Percentiles rank a stretch among this genome's conserved stretches.
These are phyloP conservation scores for Enteromius afrohamiltoni DNA, from an alignment of 2,797 vertebrate species.

Conservation along the genomic window DNA sequence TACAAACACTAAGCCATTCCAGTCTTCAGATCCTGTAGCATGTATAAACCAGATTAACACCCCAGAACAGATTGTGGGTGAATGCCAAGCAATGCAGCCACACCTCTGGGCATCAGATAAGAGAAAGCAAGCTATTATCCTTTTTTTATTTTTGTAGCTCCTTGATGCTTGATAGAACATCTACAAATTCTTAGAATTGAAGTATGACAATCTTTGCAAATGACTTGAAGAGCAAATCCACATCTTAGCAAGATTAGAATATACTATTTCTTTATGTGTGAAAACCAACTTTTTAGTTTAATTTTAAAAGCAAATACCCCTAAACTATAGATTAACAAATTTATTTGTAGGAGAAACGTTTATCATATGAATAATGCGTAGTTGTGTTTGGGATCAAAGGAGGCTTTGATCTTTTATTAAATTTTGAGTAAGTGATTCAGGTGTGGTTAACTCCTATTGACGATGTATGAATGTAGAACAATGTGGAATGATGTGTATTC, in stretches of 20 bases:
- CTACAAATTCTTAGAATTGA: background rate
- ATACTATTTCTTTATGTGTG: background rate
- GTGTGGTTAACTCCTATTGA: conserved; percentile 14
- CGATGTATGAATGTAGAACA: conserved; percentile 33
- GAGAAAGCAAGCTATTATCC: conserved; percentile 44
- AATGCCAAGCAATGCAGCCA: conserved; percentile 50
- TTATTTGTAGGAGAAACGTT: background rate
- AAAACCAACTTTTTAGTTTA: background rate
- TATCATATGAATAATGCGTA: conserved; percentile 4
- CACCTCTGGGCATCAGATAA: conserved; percentile 56
- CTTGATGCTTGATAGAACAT: conserved; percentile 53
- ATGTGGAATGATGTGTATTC: conserved; percentile 34
- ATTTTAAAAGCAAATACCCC: background rate
- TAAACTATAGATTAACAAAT: background rate
- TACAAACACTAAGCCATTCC: conserved; percentile 7
- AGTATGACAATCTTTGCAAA: background rate
- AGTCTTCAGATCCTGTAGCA: background rate
- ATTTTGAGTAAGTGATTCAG: conserved; percentile 21
- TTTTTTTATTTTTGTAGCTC: conserved; percentile 18
- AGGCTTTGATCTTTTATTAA: conserved; percentile 45
- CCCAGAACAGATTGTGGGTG: conserved; percentile 33
- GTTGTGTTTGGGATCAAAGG: background rate
- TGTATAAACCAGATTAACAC: conserved; percentile 43
- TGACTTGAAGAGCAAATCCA: background rate
- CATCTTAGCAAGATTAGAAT: background rate